These are phyloP conservation scores for Netelia inedita DNA, from an alignment of 2,888 invertebrate genomes.

Conservation along the genomic window DNA sequence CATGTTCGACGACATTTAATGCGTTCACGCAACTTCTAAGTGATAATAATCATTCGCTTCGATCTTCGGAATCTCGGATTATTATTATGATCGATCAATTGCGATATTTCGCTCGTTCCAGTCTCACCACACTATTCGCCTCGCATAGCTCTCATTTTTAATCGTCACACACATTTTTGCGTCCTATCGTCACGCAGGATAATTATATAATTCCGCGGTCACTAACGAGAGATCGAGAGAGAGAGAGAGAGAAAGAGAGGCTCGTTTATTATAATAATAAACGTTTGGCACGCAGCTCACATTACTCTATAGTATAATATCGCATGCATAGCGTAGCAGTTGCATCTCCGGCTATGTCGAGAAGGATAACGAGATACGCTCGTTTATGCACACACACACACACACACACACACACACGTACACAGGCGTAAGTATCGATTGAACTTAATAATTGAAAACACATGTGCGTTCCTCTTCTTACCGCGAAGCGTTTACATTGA, in stretches of 20 bases:
- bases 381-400: conserved; percentile 36
- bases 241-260: neutral
- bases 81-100: conserved; percentile 52
- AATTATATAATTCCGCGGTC: conserved; percentile 59
- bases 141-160: conserved; percentile 46
- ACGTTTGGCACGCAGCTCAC: conserved; percentile 59
- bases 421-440: conserved; percentile 8
- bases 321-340: conserved; percentile 14
- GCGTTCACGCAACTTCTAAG: conserved; percentile 6
- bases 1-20: neutral
- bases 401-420: neutral
- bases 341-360: conserved; percentile 39
- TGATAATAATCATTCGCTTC: conserved; percentile 33
- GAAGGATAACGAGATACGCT: conserved; percentile 48
- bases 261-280: conserved; percentile 63
- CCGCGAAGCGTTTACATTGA: no score
- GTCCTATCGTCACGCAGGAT: conserved; percentile 62
- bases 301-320: conserved; percentile 24
- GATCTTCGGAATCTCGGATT: conserved; percentile 20
- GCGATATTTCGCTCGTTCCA: conserved; percentile 29
- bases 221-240: neutral
- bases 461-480: conserved; percentile 26
- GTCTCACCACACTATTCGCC: neutral
- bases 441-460: conserved; percentile 59
- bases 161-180: conserved; percentile 55